These are phyloP conservation scores for Andrena praecox DNA, from an alignment of 2,888 invertebrate species.

Conservation along the genomic window DNA sequence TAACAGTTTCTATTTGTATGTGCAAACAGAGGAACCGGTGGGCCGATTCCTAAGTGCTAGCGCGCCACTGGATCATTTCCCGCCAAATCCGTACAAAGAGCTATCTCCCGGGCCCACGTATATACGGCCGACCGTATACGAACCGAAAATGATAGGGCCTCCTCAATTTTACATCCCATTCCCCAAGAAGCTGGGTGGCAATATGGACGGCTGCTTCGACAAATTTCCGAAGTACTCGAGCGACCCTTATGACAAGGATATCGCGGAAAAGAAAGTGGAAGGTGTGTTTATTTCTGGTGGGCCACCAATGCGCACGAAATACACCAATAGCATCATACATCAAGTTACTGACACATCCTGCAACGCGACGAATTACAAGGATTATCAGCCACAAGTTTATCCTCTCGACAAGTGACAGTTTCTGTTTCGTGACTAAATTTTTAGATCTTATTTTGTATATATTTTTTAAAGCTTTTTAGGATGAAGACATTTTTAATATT, in stretches of 20 bases:
- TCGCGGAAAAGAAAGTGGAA: conserved; percentile 7
- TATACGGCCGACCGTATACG: conserved; percentile 61
- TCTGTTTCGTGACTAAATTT: not conserved
- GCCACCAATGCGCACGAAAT: conserved; percentile 73
- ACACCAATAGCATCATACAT: conserved; percentile 76
- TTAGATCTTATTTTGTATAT: not conserved
- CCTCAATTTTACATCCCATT: conserved; percentile 74
- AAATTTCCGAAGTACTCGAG: conserved; percentile 80
- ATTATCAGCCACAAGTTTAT: conserved; percentile 75
- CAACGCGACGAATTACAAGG: conserved; percentile 75
- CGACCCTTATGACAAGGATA: conserved; percentile 68
- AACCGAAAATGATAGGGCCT: conserved; percentile 40
- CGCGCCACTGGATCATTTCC: conserved; percentile 76
- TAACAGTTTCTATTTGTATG: not conserved
- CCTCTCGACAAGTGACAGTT: conserved; percentile 49
- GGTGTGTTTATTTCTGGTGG: conserved; percentile 62
- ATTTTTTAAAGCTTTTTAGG: not conserved
- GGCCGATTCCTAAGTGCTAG: conserved; percentile 67
- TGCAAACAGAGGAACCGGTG: conserved; percentile 21
- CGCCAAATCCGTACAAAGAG: conserved; percentile 80
- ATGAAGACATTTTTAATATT: not conserved
- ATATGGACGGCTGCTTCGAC: conserved; percentile 83
- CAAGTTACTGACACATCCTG: conserved; percentile 78
- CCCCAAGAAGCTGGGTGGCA: conserved; percentile 81
- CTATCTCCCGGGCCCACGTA: conserved; percentile 72